Conservation (phyloP, 2,113 vertebrate species). For the Neogale vison region DNA sequence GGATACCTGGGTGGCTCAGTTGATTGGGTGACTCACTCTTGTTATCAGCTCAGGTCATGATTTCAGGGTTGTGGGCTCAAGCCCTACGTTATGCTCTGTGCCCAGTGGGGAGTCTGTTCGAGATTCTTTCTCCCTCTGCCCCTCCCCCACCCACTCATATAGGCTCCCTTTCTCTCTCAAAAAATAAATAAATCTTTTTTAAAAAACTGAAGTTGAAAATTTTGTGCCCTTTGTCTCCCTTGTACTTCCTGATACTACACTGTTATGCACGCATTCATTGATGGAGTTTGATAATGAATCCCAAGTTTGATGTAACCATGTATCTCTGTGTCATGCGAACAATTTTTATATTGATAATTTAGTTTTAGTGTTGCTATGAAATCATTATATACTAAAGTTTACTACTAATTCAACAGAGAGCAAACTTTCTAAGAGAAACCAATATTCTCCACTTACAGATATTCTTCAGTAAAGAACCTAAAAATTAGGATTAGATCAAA, state of each 20-base stretch:
- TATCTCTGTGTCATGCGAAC: not conserved
- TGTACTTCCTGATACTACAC: accelerated
- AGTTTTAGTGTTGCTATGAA: conserved; percentile 6
- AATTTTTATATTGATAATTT: not conserved
- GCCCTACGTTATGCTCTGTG: not conserved
- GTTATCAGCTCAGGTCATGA: not conserved
- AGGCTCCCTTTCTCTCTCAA: not conserved
- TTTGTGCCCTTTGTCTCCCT: not conserved
- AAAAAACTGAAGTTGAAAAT: not conserved
- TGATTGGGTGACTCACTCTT: not conserved
- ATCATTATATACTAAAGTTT: not conserved
- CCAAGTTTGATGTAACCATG: not conserved
- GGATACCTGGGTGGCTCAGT: not conserved
- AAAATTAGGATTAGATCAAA: conserved; percentile 1
- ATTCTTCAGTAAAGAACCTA: not conserved
- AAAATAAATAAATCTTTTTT: not conserved
- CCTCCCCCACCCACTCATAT: not conserved
- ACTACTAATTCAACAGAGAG: not conserved
- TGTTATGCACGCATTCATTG: not conserved
- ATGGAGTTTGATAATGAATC: not conserved
- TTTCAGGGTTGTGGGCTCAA: not conserved
- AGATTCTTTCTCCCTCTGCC: not conserved
- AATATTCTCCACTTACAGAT: not conserved
- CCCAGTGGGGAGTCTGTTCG: not conserved
- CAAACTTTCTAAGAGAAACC: conserved; percentile 3